A percentile compares a stretch with the other conserved stretches of the same genome.
phyloP scores from a whole-genome alignment of 2,113 vertebrate species.

The Actenoides lindsayi region DNA sequence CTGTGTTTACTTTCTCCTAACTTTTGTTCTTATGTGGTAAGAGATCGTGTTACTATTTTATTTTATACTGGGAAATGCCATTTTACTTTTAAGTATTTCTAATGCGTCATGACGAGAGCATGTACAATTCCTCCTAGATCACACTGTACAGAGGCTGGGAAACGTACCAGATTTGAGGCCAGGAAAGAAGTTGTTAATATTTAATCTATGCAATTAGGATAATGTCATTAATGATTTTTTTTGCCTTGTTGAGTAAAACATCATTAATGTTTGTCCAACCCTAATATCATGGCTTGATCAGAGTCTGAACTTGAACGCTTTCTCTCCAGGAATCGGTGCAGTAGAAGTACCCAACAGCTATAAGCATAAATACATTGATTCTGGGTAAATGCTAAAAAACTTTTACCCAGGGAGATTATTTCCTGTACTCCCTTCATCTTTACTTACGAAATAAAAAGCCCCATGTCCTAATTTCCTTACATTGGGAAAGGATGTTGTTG shows the following conservation, averaged over 20 bases:
- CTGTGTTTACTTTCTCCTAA: not conserved
- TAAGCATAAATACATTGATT: not conserved
- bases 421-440: not conserved
- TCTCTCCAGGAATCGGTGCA: not conserved
- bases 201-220: not conserved
- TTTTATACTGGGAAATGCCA: not conserved
- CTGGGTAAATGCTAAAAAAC: not conserved
- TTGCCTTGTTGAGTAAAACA: not conserved
- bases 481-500: not conserved
- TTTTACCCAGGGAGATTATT: not conserved
- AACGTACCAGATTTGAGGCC: not conserved
- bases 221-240: not conserved
- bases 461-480: not conserved
- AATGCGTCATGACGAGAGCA: not conserved
- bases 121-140: not conserved
- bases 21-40: not conserved
- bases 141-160: not conserved
- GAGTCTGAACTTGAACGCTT: not conserved
- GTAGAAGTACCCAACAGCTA: not conserved
- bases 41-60: not conserved
- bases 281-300: not conserved
- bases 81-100: not conserved
- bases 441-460: not conserved
- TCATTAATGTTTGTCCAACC: not conserved
- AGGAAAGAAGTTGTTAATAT: not conserved